Percentiles rank a stretch among this genome's conserved stretches.
These are phyloP conservation scores for Plectrocnemia conspersa DNA, from an alignment of 1,140 invertebrate genomes.

Conservation along the genomic window DNA sequence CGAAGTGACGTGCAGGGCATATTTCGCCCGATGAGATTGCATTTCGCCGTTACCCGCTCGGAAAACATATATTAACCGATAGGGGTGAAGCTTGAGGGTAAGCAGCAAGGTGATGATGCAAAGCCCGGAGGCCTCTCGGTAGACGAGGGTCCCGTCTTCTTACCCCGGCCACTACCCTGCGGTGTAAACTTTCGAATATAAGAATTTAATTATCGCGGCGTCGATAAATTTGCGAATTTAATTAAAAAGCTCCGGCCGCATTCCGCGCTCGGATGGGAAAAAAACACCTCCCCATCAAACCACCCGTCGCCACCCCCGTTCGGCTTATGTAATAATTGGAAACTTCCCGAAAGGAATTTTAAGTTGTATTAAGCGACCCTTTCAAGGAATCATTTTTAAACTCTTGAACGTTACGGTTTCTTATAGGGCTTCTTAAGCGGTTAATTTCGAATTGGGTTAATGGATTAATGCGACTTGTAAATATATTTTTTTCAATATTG, in stretches of 20 bases:
- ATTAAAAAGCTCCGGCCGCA: constrained; percentile 32
- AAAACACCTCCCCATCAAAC: not conserved
- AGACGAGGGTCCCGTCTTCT: not conserved
- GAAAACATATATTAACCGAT: too few relatives aligned
- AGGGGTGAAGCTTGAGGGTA: too few relatives aligned
- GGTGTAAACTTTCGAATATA: constrained; percentile 32
- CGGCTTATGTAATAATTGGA: constrained; percentile 10
- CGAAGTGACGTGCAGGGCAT: too few relatives aligned
- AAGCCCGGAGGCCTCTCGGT: not conserved
- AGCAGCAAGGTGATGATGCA: constrained; percentile 4
- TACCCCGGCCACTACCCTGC: not conserved
- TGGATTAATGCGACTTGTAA: too few relatives aligned
- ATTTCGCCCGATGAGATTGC: too few relatives aligned
- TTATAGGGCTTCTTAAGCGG: too few relatives aligned
- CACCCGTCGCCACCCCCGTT: not conserved
- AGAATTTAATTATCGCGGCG: constrained; percentile 35
- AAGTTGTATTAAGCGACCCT: constrained; percentile 4
- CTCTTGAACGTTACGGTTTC: too few relatives aligned
- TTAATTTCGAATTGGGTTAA: too few relatives aligned
- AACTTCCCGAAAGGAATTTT: constrained; percentile 8
- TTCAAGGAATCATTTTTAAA: too few relatives aligned
- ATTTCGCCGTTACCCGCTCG: too few relatives aligned
- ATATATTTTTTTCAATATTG: too few relatives aligned
- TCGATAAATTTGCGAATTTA: constrained; percentile 37
- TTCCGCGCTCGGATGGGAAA: constrained; percentile 20